phyloP scores from a whole-genome alignment of 1,140 invertebrate species.

The Parapsyche elsis region DNA sequence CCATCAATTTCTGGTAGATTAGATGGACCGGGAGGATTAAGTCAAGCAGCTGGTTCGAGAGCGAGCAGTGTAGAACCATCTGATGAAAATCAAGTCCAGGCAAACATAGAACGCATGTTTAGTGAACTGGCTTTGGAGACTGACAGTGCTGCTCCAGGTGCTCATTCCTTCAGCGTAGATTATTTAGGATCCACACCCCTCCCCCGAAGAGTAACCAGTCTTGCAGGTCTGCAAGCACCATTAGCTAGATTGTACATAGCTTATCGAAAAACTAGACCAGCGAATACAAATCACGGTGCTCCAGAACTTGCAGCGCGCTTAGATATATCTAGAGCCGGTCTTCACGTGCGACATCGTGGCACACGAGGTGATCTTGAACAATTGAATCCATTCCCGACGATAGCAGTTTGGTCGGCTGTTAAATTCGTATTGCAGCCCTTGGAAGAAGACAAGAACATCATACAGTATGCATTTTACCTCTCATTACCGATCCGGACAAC shows the following conservation, averaged over 20 bases:
- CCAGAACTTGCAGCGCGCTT: conserved; percentile 65
- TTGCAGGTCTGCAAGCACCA: conserved; percentile 84
- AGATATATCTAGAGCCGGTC: conserved; percentile 76
- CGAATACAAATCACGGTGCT: conserved; percentile 58
- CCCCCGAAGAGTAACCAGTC: conserved; percentile 80
- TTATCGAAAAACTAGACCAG: conserved; percentile 68
- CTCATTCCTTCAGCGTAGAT: conserved; percentile 77
- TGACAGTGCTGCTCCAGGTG: conserved; percentile 61
- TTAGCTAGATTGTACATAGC: conserved; percentile 82
- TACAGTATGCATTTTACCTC: conserved; percentile 82
- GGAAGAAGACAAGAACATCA: conserved; percentile 63
- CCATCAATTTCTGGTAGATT: conserved; percentile 52
- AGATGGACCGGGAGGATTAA: conserved; percentile 51
- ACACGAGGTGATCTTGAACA: conserved; percentile 68
- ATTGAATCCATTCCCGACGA: conserved; percentile 86
- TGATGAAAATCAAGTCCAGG: conserved; percentile 79
- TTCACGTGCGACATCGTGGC: conserved; percentile 73
- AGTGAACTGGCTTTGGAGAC: conserved; percentile 79
- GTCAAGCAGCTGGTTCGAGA: conserved; percentile 46
- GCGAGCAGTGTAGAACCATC: conserved; percentile 51
- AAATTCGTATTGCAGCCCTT: conserved; percentile 75
- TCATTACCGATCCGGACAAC: conserved; percentile 86
- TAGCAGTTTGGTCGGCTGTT: conserved; percentile 90
- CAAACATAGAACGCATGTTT: conserved; percentile 87
- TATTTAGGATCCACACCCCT: conserved; percentile 85